phyloP scores from a whole-genome alignment of 2,888 invertebrate genomes.

The Esperia sulphurella region DNA sequence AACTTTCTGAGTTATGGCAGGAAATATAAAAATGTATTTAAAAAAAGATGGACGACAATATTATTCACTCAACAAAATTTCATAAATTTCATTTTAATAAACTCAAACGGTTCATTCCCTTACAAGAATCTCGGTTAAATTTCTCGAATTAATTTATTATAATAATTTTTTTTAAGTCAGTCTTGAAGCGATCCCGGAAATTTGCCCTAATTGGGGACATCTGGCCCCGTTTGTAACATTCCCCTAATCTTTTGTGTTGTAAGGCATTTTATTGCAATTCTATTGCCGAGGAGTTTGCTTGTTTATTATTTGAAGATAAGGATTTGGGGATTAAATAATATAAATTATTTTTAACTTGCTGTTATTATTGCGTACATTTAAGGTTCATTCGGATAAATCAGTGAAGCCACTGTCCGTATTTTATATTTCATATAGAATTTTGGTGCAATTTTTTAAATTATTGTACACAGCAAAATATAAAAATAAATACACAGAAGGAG shows the following conservation, averaged over 20 bases:
- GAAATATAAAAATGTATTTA: too few species aligned
- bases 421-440: too few species aligned
- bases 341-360: background rate
- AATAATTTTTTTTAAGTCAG: background rate
- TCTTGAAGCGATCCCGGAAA: background rate
- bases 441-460: too few species aligned
- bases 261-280: slow-evolving; percentile 1
- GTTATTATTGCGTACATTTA: too few species aligned
- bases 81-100: background rate
- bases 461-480: too few species aligned
- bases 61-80: background rate
- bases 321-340: background rate
- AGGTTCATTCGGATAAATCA: too few species aligned
- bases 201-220: slow-evolving; percentile 25
- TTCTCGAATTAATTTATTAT: slow-evolving; percentile 4
- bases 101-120: background rate
- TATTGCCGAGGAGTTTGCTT: background rate
- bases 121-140: slow-evolving; percentile 5
- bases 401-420: too few species aligned
- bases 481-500: too few species aligned
- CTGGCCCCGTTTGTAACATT: slow-evolving; percentile 22
- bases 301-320: background rate
- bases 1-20: too few species aligned
- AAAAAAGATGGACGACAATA: background rate
- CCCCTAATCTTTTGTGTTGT: slow-evolving; percentile 16